Percentiles rank a stretch among this genome's conserved stretches.
Conservation (phyloP, 2,113 vertebrate genomes). For the Trachemys scripta region DNA sequence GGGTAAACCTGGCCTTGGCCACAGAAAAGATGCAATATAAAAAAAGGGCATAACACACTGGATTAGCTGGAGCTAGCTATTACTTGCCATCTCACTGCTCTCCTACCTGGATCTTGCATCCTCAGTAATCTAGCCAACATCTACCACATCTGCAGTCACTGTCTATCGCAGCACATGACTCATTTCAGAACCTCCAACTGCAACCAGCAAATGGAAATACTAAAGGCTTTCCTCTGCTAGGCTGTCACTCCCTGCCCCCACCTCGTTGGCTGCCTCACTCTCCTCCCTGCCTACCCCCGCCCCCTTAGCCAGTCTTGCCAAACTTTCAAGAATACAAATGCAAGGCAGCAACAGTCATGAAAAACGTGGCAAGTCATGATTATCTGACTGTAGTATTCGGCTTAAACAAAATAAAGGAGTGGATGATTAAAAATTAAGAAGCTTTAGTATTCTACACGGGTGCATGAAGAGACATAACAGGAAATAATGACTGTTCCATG, state of each 20-base stretch:
- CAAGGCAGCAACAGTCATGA: neutral
- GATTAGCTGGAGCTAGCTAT: rapidly evolving
- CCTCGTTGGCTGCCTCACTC: neutral
- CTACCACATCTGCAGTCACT: rapidly evolving
- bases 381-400: neutral
- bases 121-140: rapidly evolving
- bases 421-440: neutral
- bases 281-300: neutral
- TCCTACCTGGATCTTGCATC: neutral
- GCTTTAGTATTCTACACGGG: neutral
- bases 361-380: neutral
- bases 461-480: neutral
- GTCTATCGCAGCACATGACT: neutral
- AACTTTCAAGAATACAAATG: neutral
- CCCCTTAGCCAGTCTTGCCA: neutral
- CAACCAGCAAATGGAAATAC: neutral
- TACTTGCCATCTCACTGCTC: rapidly evolving
- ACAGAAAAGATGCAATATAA: neutral
- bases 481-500: neutral
- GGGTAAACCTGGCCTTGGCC: too few relatives aligned
- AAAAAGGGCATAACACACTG: neutral
- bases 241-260: neutral
- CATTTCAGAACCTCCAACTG: neutral
- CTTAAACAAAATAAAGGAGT: neutral
- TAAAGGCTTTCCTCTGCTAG: neutral